Conservation (phyloP, 2,113 vertebrate species). For the Tupaia tana region DNA sequence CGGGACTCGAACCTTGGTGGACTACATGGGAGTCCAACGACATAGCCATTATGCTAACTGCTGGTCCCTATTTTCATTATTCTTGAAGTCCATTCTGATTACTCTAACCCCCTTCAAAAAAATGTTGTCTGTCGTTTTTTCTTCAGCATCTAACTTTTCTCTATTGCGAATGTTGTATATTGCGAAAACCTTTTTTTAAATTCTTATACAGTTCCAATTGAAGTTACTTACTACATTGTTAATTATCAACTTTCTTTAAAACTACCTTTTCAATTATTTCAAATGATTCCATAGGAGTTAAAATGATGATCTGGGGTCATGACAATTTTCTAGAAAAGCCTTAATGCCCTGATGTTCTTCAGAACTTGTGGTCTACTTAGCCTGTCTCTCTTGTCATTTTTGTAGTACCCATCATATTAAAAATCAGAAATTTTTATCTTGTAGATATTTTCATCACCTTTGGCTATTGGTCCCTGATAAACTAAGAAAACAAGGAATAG, state of each 20-base stretch:
- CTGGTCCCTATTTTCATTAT: background rate
- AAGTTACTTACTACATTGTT: background rate
- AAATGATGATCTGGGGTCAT: constrained; percentile 15
- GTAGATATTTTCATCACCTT: background rate
- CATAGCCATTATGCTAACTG: no score
- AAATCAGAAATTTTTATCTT: constrained; percentile 44
- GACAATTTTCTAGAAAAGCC: background rate
- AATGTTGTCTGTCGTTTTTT: background rate
- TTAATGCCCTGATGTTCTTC: constrained; percentile 14
- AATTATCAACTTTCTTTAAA: constrained; percentile 32
- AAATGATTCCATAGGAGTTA: constrained; percentile 20
- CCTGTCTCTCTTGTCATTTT: background rate
- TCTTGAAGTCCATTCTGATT: background rate
- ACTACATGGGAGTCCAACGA: no score
- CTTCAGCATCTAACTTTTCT: background rate
- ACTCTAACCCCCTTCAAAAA: background rate
- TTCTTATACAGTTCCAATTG: background rate
- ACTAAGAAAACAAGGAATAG: constrained; percentile 18
- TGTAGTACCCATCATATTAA: background rate
- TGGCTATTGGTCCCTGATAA: background rate
- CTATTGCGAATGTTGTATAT: background rate
- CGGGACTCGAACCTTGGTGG: no score
- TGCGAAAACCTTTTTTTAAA: constrained; percentile 45
- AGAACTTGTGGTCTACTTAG: background rate
- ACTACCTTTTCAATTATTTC: background rate